phyloP scores from a whole-genome alignment of 2,888 invertebrate genomes.

The Heteromurus nitidus region DNA sequence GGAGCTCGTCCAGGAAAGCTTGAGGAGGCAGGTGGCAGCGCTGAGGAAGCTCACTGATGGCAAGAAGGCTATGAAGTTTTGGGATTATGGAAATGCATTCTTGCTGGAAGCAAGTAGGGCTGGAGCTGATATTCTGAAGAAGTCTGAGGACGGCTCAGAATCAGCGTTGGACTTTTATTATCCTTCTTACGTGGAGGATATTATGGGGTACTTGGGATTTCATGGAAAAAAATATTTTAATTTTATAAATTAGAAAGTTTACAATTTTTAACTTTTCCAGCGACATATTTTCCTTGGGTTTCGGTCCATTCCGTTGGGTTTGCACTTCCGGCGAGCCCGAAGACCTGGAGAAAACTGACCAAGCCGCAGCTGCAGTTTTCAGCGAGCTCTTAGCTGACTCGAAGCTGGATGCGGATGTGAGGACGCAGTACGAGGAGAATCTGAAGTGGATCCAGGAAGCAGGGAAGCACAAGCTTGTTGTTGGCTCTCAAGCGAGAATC shows the following conservation, averaged over 20 bases:
- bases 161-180: constrained; percentile 77
- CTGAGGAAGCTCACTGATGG: constrained; percentile 77
- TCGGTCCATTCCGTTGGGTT: constrained; percentile 82
- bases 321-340: constrained; percentile 78
- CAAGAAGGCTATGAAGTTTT: constrained; percentile 79
- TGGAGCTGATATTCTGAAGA: constrained; percentile 77
- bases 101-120: constrained; percentile 79
- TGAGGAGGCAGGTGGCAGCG: constrained; percentile 79
- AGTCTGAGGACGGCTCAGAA: constrained; percentile 49
- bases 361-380: constrained; percentile 77
- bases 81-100: constrained; percentile 82
- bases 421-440: constrained; percentile 79
- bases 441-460: constrained; percentile 79
- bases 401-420: constrained; percentile 75
- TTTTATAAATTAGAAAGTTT: too few species aligned
- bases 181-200: constrained; percentile 81
- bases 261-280: not conserved
- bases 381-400: constrained; percentile 75
- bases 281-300: constrained; percentile 81
- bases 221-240: not conserved
- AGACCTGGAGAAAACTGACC: constrained; percentile 79
- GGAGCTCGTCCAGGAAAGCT: constrained; percentile 78
- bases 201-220: constrained; percentile 78
- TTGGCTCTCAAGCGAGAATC: constrained; percentile 79
- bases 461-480: constrained; percentile 78